Base-by-base conservation (phyloP, 1,140 invertebrate species). In the Dinothrombium tinctorium region DNA sequence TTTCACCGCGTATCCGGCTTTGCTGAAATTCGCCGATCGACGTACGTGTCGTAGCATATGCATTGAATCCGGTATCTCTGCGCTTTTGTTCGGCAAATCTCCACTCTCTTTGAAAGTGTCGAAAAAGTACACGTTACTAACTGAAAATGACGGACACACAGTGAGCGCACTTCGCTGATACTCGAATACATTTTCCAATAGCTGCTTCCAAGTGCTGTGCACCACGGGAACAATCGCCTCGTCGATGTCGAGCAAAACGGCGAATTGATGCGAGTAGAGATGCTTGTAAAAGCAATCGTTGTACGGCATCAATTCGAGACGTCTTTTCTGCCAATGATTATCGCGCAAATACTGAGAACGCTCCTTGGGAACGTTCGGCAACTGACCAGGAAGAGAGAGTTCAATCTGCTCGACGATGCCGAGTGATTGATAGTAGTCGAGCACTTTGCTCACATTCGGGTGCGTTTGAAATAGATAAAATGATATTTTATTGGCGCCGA, bases 281-380 rank as follows among this genome's bases (percentile, higher is more conserved):
- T 41, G 29, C 33, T 31, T 66, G 52, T 77, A 76, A 35, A 76
- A 67, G 44, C 71, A 73, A 45, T 76, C 73, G 53, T 77, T 77
- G 52, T 76, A 77, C 0, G 73, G 66, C 40, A 76, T 59, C 25
- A 76, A 56, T 53, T 76, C 73, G 56, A 73, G 65, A 45, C 71
- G 59, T 43, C 74, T 58, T 45, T 72, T 68, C 47, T 74, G 72
- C 69, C 72, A 74, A 9, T 72, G 52, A 47, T 69, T 62, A 46
- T 63, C 56, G 33, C 53, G 50, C 11, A 63, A 56, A 37, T 62
- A 56, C 4, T 46, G 41, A 17, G 56, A 43, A 25, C 59, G 51
- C n/a, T 48, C 38, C 6, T 31, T 5, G 23, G 54, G 56, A 14
- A 53, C 50, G 33, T 62, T 63, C 0, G 63, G 60, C 23, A 57